Base-by-base conservation (phyloP, 2,797 vertebrate genomes). In the Scomberomorus guttatus region DNA sequence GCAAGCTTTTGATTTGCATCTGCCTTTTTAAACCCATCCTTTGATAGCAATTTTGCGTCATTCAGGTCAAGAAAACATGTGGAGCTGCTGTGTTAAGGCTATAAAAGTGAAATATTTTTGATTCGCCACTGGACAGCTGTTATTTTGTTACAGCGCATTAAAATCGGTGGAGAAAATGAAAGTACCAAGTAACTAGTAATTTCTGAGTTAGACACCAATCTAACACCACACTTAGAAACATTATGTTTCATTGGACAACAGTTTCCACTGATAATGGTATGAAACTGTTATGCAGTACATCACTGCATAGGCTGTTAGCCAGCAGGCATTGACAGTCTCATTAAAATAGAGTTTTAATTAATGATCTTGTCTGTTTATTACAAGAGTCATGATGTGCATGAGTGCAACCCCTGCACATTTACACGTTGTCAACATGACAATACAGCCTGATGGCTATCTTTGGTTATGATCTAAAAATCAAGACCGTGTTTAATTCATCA, bases 331-430 rank as follows among this genome's bases (percentile, higher is more conserved):
- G 76, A 59, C 84, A 71, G 79, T 57, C 80, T 87, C 67, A 86
- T 86, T 88, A 88, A 91, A 74, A 62, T 11, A 4, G 50, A 74
- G 57, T 73, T 85, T 80, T 90, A 90, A 89, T 88, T 86, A 86
- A 88, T 64, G 39, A 74, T 80, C 58, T 64, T 80, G 72, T 77
- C 75, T 85, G 51, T 84, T 87, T 83, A 76, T 83, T 48, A 80
- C 72, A 66, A 44, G 72, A 68, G 73, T 81, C 55, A 50, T 39
- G 75, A 84, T 64, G 67, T 59, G 73, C 72, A 46, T 48, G 66
- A 59, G 46, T 79, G 66, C 71, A 79, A 27, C 60, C 59, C 58
- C 62, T 79, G 73, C 67, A 62, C 54, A 44, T 77, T 75, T 59
- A 65, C 81, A 86, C 58, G 9, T 60, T 81, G 81, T 84, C 81